phyloP scores from a whole-genome alignment of 2,797 vertebrate species.

The Bradypodion pumilum region DNA sequence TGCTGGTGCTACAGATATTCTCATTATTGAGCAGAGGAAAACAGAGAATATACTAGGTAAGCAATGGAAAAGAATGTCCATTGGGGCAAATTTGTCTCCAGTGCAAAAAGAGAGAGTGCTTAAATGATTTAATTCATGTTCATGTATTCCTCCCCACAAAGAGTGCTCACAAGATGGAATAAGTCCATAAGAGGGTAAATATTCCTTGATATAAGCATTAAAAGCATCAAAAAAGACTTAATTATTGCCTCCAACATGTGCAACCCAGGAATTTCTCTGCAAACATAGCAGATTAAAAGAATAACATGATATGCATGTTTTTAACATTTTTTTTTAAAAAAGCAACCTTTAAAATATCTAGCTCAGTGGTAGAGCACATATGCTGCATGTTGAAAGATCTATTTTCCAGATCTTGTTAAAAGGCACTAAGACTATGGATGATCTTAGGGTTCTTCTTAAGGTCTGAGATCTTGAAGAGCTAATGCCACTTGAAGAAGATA shows the following conservation, averaged over 20 bases:
- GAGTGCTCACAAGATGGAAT: background rate
- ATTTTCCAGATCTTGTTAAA: too few species aligned
- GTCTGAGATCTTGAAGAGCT: background rate
- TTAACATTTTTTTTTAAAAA: background rate
- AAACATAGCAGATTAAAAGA: background rate
- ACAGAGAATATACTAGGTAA: conserved; percentile 90
- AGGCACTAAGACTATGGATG: background rate
- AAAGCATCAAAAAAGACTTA: background rate
- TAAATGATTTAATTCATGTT: background rate
- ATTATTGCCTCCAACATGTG: background rate
- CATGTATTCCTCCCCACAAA: too few species aligned
- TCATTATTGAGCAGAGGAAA: conserved; percentile 89
- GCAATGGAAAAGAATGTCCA: background rate
- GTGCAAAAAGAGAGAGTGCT: background rate
- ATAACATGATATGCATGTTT: background rate
- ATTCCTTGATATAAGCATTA: background rate
- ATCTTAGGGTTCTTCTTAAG: background rate
- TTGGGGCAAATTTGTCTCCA: background rate
- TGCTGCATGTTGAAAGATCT: too few species aligned
- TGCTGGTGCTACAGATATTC: conserved; percentile 85
- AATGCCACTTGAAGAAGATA: background rate
- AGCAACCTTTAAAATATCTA: background rate
- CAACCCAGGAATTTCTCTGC: background rate
- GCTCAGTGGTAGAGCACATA: background rate
- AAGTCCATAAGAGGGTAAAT: background rate